A percentile compares a stretch with the other conserved stretches of the same genome.
Conservation (phyloP, 2,888 invertebrate species). For the Lasioglossum calceatum region DNA sequence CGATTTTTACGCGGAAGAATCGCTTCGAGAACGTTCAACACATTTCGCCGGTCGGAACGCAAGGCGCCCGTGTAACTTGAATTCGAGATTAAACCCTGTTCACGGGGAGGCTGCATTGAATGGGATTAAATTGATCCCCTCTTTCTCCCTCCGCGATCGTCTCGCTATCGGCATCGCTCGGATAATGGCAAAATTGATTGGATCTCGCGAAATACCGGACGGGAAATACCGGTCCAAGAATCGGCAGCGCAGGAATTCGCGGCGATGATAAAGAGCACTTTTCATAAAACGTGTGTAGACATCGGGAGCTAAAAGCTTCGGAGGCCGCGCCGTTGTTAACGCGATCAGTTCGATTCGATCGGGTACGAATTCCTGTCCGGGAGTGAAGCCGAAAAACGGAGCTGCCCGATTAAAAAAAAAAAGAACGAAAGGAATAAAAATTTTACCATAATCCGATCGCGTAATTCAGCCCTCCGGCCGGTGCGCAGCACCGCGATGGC, state of each 20-base stretch:
- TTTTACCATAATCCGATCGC: background rate
- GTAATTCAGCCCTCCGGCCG: background rate
- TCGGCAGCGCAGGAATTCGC: background rate
- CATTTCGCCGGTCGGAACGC: background rate
- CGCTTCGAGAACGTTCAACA: background rate
- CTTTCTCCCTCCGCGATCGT: background rate
- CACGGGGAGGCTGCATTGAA: background rate
- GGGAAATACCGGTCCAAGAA: background rate
- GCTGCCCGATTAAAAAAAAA: background rate
- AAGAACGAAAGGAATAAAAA: background rate
- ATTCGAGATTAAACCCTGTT: background rate
- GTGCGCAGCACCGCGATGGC: background rate
- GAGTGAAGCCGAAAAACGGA: background rate
- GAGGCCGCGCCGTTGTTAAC: background rate
- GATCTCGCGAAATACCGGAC: background rate
- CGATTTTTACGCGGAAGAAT: background rate
- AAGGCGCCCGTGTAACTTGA: background rate
- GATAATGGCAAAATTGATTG: background rate
- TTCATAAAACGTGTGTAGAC: conserved; percentile 15
- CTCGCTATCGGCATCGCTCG: background rate
- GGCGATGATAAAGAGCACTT: background rate
- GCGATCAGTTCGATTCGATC: conserved; percentile 4
- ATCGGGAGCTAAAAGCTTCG: conserved; percentile 29
- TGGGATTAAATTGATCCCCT: background rate
- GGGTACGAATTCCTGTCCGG: background rate